These are phyloP conservation scores for Acomys russatus DNA, from an alignment of 2,797 vertebrate genomes.

Conservation along the genomic window DNA sequence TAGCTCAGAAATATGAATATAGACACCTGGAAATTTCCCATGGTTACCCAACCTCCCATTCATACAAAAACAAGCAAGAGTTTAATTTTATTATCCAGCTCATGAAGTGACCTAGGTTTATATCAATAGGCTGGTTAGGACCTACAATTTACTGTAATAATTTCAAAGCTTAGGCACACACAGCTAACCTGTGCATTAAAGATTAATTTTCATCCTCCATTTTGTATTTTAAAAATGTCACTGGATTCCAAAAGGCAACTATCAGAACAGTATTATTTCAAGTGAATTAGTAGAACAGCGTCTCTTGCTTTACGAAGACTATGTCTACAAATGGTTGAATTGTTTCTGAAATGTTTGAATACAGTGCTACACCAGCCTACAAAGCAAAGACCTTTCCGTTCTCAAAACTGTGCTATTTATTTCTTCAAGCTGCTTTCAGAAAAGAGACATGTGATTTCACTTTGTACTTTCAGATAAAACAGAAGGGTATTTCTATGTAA, in stretches of 20 bases:
- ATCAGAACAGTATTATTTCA: constrained; percentile 59
- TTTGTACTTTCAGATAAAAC: not conserved
- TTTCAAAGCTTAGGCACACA: constrained; percentile 57
- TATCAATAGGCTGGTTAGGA: not conserved
- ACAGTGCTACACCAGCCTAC: constrained; percentile 6
- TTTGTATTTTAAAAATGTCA: constrained; percentile 48
- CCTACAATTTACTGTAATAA: constrained; percentile 46
- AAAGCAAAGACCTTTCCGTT: constrained; percentile 59
- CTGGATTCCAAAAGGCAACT: constrained; percentile 24
- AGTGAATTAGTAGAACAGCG: constrained; percentile 21
- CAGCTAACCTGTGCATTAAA: constrained; percentile 47
- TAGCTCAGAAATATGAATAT: not conserved
- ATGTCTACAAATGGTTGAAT: constrained; percentile 60
- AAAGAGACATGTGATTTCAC: constrained; percentile 1
- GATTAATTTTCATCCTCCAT: constrained; percentile 37
- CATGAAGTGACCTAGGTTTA: constrained; percentile 44
- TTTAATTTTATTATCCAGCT: constrained; percentile 43
- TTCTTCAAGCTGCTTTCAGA: constrained; percentile 56
- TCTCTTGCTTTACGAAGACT: constrained; percentile 19
- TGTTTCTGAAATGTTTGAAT: constrained; percentile 45
- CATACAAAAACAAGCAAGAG: not conserved
- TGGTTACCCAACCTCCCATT: constrained; percentile 22
- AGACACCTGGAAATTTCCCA: not conserved
- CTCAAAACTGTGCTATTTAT: constrained; percentile 67
- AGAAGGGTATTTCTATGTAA: constrained; percentile 38